These are phyloP conservation scores for Adrianichthys oophorus DNA, from an alignment of 2,797 vertebrate genomes.

Conservation along the genomic window DNA sequence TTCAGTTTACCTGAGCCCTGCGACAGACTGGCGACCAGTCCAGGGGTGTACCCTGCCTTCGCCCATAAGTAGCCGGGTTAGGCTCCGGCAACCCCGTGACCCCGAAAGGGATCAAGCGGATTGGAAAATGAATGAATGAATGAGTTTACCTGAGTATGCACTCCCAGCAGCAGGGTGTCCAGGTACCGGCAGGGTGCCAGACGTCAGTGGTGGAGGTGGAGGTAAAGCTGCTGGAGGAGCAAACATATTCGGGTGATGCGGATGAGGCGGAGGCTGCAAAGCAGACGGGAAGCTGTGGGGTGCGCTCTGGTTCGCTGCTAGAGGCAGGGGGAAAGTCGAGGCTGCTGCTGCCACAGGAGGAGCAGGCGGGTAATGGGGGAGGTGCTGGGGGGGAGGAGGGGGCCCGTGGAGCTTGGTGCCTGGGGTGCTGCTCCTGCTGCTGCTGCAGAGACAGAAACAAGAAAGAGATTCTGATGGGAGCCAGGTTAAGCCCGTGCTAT, in stretches of 20 bases:
- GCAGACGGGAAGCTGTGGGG: conserved; percentile 88
- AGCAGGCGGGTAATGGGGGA: conserved; percentile 83
- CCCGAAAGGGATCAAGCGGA: no score
- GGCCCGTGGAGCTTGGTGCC: conserved; percentile 88
- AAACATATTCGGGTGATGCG: conserved; percentile 98
- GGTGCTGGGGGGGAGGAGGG: conserved; percentile 80
- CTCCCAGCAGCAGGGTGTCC: conserved; percentile 92
- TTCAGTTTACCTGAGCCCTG: conserved; percentile 84
- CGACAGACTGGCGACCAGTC: no score
- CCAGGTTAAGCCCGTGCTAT: conserved; percentile 41
- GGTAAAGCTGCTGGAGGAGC: conserved; percentile 95
- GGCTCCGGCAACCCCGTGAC: no score
- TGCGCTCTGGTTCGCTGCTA: conserved; percentile 83
- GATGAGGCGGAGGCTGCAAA: conserved; percentile 88
- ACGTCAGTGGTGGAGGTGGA: conserved; percentile 94
- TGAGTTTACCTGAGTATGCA: conserved; percentile 88
- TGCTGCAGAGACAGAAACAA: conserved; percentile 70
- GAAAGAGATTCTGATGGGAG: conserved; percentile 21
- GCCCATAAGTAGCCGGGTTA: no score
- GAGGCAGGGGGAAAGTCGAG: conserved; percentile 85
- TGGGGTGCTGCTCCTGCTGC: conserved; percentile 95
- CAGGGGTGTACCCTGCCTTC: no score
- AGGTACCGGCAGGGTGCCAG: conserved; percentile 89
- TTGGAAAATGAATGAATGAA: no score
- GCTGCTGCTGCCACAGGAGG: conserved; percentile 76